phyloP scores from a whole-genome alignment of 2,888 invertebrate genomes.

The Dicroscelio sp. region DNA sequence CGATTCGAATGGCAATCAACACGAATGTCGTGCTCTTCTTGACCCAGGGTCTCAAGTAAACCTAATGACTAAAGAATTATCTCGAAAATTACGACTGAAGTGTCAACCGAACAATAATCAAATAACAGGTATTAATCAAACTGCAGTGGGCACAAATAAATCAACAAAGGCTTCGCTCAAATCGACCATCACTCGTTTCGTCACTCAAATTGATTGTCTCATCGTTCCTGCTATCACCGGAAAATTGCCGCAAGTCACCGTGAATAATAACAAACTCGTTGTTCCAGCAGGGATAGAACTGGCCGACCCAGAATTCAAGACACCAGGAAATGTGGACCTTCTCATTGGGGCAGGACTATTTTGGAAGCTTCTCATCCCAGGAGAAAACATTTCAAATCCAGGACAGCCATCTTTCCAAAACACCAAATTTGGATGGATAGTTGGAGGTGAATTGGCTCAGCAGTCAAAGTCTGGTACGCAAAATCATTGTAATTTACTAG shows the following conservation, averaged over 20 bases:
- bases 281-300: background rate
- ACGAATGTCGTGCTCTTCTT: constrained; percentile 32
- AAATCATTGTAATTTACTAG: background rate
- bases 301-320: background rate
- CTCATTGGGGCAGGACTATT: background rate
- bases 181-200: background rate
- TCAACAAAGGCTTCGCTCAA: background rate
- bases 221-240: background rate
- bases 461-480: too few relatives aligned
- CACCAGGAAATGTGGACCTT: background rate
- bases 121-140: constrained; percentile 8
- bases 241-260: background rate
- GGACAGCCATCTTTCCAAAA: constrained; percentile 7
- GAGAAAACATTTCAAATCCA: background rate
- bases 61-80: constrained; percentile 17
- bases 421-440: constrained; percentile 27
- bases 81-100: background rate
- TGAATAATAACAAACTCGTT: background rate
- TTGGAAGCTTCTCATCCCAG: background rate
- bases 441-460: background rate
- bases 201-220: background rate
- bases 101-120: background rate
- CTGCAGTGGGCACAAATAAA: background rate
- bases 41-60: constrained; percentile 51
- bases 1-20: constrained; percentile 2